Conservation (phyloP, 2,797 vertebrate genomes). For the Falco concolor region DNA sequence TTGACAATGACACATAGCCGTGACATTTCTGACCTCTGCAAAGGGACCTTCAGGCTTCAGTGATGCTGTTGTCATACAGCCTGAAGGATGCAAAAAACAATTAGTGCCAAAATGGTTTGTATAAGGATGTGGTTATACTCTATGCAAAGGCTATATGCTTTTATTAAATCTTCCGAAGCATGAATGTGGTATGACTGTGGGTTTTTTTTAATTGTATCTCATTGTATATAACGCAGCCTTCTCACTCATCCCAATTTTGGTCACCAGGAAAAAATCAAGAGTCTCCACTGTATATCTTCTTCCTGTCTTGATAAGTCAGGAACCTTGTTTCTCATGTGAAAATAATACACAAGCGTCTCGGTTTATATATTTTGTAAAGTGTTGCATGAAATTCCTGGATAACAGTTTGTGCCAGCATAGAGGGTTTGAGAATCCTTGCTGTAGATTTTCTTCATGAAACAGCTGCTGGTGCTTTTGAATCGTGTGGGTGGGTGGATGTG, state of each 20-base stretch:
- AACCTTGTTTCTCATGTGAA: not conserved
- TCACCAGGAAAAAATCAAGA: not conserved
- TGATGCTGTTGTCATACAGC: not conserved
- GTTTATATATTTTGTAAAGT: not conserved
- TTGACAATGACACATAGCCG: fast-evolving
- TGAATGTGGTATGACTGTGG: not conserved
- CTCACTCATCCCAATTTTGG: not conserved
- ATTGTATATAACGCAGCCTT: not conserved
- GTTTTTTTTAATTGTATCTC: not conserved
- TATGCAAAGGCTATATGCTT: not conserved
- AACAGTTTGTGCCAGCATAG: slow-evolving; percentile 12
- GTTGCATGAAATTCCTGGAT: slow-evolving; percentile 35
- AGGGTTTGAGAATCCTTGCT: slow-evolving; percentile 1
- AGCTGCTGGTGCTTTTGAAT: slow-evolving; percentile 45
- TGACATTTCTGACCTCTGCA: not conserved
- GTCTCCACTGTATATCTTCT: not conserved
- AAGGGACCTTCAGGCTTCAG: not conserved
- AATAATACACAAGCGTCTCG: not conserved
- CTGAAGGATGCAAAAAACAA: not conserved
- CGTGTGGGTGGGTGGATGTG: slow-evolving; percentile 51
- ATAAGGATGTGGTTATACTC: not conserved
- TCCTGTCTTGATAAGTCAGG: not conserved
- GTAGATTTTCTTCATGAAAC: slow-evolving; percentile 41
- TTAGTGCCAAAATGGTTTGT: not conserved
- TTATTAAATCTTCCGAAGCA: not conserved